Evolutionary conservation across 1,140 invertebrate genomes (phyloP).

Genomic region (Eulimnadia texana): DNA sequence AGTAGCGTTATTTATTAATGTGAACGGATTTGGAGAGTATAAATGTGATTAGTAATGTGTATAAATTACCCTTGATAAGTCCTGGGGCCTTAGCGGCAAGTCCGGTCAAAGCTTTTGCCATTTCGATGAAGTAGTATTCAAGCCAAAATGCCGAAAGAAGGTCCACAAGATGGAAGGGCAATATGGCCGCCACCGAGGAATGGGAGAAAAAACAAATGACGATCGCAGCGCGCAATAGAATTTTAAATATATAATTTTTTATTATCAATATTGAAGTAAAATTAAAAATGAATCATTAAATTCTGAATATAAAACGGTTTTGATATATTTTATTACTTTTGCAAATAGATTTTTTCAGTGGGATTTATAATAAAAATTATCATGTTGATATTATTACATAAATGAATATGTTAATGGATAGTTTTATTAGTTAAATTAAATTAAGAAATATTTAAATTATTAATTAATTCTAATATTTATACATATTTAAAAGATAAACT

Average conservation of each 20-base stretch:
- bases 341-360: no score
- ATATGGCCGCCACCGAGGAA: neutral
- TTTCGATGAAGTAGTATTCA: neutral
- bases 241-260: neutral
- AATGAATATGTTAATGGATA: no score
- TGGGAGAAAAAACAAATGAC: neutral
- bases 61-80: constrained; percentile 12
- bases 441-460: no score
- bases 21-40: neutral
- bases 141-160: neutral
- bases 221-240: neutral
- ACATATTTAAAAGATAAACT: no score
- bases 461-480: no score
- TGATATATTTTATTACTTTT: no score
- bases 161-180: neutral
- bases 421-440: no score
- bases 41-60: neutral
- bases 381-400: no score
- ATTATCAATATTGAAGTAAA: neutral
- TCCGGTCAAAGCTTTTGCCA: constrained; percentile 15
- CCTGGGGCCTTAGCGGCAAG: constrained; percentile 13
- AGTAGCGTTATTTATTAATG: neutral
- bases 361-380: no score
- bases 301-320: no score
- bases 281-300: no score